Evolutionary conservation across 1,140 invertebrate species (phyloP), one percentile per base, ranked within the genome.

Genomic region (Muscidifurax raptorellus): DNA sequence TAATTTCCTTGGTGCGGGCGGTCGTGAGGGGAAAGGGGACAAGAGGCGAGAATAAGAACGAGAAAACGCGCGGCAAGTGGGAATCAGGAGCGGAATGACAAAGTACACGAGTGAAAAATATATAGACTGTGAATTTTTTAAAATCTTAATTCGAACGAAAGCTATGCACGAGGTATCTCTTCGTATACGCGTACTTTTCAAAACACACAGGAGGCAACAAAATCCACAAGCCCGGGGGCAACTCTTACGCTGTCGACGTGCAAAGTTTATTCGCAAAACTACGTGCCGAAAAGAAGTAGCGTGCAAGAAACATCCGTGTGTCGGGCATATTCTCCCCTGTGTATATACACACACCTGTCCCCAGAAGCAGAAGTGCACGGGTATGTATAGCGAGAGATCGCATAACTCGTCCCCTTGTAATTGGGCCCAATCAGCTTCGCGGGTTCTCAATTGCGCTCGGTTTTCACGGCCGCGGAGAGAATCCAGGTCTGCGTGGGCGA

Each of bases 1-100:
- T 92, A 92, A 92, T 92, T 92, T 91, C 87, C 88, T 87, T 87
- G 90, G 89, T 85, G 90, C 89, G 90, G 90, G 89, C 89, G 91
- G 88, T 84, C 84, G 85, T 89, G 89, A 88, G 87, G 86, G 81
- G 79, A 87, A 83, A 82, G 78, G 82, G 80, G 84, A 84, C 83
- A 77, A 71, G 82, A 86, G 76, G 76, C 40, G 52, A 10, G 36
- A 40, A 40, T 40, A 40, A 40, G 36, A 40, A 40, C 36, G 36
- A 40, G 36, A n/a, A n/a, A n/a, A n/a, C n/a, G n/a, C n/a, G n/a
- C n/a, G n/a, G 36, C 10, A 9, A 40, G 9, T 6, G 36, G 7
- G 36, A 40, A 40, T 9, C 7, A 40, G 36, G 36, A 40, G 36
- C 7, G 9, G 7, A 40, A 40, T 40, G 7, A 52, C 15, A 13